phyloP scores from a whole-genome alignment of 1,140 invertebrate species.

The Reticulitermes speratus region DNA sequence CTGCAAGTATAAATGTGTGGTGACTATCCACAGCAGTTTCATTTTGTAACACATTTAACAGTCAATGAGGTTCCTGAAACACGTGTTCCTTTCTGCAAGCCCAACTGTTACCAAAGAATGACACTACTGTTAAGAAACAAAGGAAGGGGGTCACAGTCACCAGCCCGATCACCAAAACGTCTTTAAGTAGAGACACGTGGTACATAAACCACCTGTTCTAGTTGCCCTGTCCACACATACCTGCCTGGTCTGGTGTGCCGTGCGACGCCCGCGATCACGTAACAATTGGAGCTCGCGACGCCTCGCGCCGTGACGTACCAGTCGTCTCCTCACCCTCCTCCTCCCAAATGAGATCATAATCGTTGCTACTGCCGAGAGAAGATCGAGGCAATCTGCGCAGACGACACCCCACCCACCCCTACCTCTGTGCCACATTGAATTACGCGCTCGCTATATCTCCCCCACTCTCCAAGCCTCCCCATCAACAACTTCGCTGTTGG shows the following conservation, averaged over 20 bases:
- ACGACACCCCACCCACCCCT: not conserved
- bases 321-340: slow-evolving; percentile 23
- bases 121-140: too few species aligned
- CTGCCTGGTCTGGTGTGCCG: not conserved
- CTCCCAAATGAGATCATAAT: slow-evolving; percentile 32
- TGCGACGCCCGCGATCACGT: not conserved
- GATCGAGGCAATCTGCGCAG: slow-evolving; percentile 32
- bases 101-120: too few species aligned
- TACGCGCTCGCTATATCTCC: not conserved
- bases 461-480: not conserved
- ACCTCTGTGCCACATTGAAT: not conserved
- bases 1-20: too few species aligned
- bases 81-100: too few species aligned
- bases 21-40: too few species aligned
- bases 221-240: not conserved
- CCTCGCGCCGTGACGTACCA: not conserved
- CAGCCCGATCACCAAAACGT: too few species aligned
- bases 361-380: slow-evolving; percentile 22
- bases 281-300: not conserved
- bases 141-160: too few species aligned
- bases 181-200: too few species aligned
- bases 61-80: too few species aligned
- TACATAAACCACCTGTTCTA: not conserved
- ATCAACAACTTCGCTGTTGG: slow-evolving; percentile 22
- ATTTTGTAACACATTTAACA: too few species aligned